phyloP scores from a whole-genome alignment of 1,140 invertebrate genomes.

The Telenomus remus region DNA sequence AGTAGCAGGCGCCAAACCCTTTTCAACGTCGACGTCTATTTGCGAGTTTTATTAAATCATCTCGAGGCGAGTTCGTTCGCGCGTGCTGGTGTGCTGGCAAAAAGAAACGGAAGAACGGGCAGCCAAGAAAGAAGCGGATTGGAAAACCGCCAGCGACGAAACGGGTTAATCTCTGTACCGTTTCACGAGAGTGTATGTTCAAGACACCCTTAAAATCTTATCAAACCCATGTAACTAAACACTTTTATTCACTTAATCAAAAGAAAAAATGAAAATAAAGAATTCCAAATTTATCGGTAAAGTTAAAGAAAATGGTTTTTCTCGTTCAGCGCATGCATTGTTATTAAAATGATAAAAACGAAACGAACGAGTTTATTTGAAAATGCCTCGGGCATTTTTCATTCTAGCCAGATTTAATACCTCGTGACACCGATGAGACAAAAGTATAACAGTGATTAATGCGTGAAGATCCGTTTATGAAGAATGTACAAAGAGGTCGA shows the following conservation, averaged over 20 bases:
- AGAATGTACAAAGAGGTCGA: conserved; percentile 22
- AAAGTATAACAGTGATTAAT: conserved; percentile 55
- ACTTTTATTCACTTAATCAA: too few species aligned
- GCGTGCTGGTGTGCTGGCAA: conserved; percentile 29
- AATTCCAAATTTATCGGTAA: too few species aligned
- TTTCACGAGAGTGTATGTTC: neutral
- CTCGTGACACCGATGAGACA: conserved; percentile 35
- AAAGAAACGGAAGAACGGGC: conserved; percentile 37
- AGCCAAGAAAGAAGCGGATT: conserved; percentile 51
- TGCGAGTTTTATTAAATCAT: conserved; percentile 71
- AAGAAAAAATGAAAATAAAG: too few species aligned
- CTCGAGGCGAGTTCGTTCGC: conserved; percentile 52
- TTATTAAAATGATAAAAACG: too few species aligned
- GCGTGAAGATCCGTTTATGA: conserved; percentile 40
- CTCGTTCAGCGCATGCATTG: too few species aligned
- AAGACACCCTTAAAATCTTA: neutral
- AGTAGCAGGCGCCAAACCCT: conserved; percentile 65
- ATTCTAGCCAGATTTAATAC: conserved; percentile 21
- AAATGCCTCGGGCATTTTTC: conserved; percentile 20
- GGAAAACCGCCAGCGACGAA: conserved; percentile 55
- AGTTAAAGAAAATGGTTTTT: too few species aligned
- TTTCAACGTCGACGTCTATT: conserved; percentile 65
- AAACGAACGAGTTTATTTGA: too few species aligned
- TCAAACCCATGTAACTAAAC: too few species aligned
- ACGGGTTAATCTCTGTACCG: conserved; percentile 54